Percentiles rank a stretch among this genome's conserved stretches.
Conservation (phyloP, 2,888 invertebrate species). For the Leptinotarsa juncta region DNA sequence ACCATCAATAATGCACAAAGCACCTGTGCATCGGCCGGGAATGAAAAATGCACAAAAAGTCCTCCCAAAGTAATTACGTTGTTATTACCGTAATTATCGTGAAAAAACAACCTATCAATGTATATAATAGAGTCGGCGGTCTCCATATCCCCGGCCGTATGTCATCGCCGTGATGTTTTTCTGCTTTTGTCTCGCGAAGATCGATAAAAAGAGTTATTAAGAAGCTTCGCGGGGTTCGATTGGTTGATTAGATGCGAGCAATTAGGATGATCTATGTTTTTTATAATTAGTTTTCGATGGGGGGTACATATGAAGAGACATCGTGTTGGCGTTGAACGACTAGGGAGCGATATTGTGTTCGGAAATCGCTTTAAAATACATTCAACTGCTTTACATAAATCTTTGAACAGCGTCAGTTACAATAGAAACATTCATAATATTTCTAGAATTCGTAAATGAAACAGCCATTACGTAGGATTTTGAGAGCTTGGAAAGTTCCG, state of each 20-base stretch:
- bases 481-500: too few relatives aligned
- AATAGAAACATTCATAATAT: too few relatives aligned
- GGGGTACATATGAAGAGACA: background rate
- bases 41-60: slow-evolving; percentile 16
- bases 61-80: slow-evolving; percentile 28
- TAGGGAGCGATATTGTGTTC: background rate
- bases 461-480: too few relatives aligned
- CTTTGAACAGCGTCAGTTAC: too few relatives aligned
- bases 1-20: slow-evolving; percentile 39
- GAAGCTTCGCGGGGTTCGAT: slow-evolving; percentile 34
- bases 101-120: slow-evolving; percentile 31
- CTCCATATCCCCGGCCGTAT: slow-evolving; percentile 3
- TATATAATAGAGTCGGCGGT: slow-evolving; percentile 23
- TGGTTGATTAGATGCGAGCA: slow-evolving; percentile 38
- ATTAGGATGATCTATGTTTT: slow-evolving; percentile 41
- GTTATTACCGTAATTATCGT: slow-evolving; percentile 30
- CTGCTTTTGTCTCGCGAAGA: slow-evolving; percentile 34
- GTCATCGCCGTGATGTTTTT: slow-evolving; percentile 20
- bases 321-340: background rate
- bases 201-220: slow-evolving; percentile 42
- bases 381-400: too few relatives aligned
- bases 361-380: background rate
- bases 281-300: slow-evolving; percentile 36
- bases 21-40: slow-evolving; percentile 25
- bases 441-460: too few relatives aligned